These are phyloP conservation scores for Heliothis virescens DNA, from an alignment of 1,140 invertebrate genomes.

Conservation along the genomic window DNA sequence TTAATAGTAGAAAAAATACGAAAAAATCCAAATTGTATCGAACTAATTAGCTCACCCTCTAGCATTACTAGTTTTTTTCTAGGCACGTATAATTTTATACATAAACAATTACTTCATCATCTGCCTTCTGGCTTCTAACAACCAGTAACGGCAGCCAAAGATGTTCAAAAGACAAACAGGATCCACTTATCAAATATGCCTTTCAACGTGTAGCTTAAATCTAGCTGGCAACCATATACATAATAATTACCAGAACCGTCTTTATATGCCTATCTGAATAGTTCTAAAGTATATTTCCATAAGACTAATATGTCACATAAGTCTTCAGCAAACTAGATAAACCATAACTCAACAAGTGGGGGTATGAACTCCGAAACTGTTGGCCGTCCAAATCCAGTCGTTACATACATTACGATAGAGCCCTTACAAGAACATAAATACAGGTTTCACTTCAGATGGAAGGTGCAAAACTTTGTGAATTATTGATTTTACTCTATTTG, in stretches of 20 bases:
- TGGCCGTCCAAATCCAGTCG: conserved; percentile 7
- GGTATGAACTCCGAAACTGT: conserved; percentile 23
- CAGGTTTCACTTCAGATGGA: neutral
- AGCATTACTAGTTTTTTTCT: too few relatives aligned
- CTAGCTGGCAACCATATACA: neutral
- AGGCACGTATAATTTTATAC: too few relatives aligned
- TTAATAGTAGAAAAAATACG: too few relatives aligned
- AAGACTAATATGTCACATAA: conserved; percentile 18
- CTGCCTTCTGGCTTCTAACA: too few relatives aligned
- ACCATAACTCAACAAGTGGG: conserved; percentile 15
- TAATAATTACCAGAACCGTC: neutral
- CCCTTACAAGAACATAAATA: neutral
- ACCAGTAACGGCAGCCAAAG: too few relatives aligned
- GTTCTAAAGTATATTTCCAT: neutral
- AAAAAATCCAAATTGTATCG: too few relatives aligned
- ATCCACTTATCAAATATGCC: too few relatives aligned
- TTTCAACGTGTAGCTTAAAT: neutral
- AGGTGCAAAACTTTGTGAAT: neutral
- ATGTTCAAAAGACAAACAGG: too few relatives aligned
- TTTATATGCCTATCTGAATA: neutral
- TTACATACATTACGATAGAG: conserved; percentile 3
- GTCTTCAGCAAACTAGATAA: conserved; percentile 21
- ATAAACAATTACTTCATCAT: too few relatives aligned
- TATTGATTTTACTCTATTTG: neutral
- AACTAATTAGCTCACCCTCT: too few relatives aligned